phyloP scores from a whole-genome alignment of 2,113 vertebrate genomes.

The Orthonyx spaldingii region DNA sequence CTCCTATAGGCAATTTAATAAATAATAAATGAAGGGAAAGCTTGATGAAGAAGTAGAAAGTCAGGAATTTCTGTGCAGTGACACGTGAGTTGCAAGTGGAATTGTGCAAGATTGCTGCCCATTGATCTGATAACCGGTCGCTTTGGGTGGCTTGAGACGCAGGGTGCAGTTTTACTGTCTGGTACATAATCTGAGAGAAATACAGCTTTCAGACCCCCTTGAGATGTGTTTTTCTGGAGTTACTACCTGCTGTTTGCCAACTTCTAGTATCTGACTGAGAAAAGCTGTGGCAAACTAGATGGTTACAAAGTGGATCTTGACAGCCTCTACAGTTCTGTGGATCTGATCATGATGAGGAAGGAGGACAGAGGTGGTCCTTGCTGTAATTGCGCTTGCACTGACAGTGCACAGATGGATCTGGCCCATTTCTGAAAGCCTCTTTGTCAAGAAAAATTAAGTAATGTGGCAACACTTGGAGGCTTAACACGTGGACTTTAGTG shows the following conservation, averaged over 20 bases:
- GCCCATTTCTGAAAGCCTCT: neutral
- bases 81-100: neutral
- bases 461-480: neutral
- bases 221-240: neutral
- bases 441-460: neutral
- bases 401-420: neutral
- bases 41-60: constrained; percentile 30
- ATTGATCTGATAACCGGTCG: constrained; percentile 35
- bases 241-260: neutral
- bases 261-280: neutral
- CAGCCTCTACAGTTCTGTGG: neutral
- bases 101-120: constrained; percentile 14
- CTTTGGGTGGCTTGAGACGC: constrained; percentile 20
- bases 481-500: rapidly evolving
- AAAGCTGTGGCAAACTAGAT: neutral
- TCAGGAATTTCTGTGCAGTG: constrained; percentile 5
- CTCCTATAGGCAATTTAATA: constrained; percentile 68
- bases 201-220: neutral
- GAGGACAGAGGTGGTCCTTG: neutral
- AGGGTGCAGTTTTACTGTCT: neutral
- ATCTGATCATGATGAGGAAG: neutral
- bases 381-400: neutral
- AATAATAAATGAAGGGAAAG: constrained; percentile 74
- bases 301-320: neutral
- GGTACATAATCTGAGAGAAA: constrained; percentile 23